Base-by-base conservation (phyloP, 2,113 vertebrate genomes). In the Rhynchopsitta pachyrhyncha region DNA sequence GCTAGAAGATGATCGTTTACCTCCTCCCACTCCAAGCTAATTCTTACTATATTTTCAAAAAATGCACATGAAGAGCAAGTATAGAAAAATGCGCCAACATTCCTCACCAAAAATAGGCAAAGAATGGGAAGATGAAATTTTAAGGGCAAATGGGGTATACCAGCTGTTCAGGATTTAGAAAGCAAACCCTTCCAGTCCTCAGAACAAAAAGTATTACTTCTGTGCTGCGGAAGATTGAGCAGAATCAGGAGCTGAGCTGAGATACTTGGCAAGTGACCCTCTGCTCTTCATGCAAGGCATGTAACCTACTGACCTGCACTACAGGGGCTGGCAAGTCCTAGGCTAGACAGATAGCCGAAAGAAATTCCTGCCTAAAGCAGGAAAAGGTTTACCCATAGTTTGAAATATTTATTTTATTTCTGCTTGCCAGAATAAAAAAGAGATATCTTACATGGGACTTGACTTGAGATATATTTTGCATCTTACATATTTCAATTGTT, bases 91-190 rank as follows among this genome's bases (percentile, higher is more conserved):
- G 93, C 82, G 70, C 83, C 91, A 85, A 76, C 95, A 94, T 96
- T 96, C 95, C 94, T 91, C 88, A 93, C 96, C 96, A 95, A 92
- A 97, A 97, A 96, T 94, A 96, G 93, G 86, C 95, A 97, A 96
- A 96, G 94, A 97, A 95, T 91, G 93, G 95, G 95, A 96, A 95
- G 95, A 96, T 59, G 94, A 95, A 85, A 87, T 90, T 96, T 96
- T 96, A 90, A 94, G 87, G 87, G 86, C 91, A 92, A 96, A 91
- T 83, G 88, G 91, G 78, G 83, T 92, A 66, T 84, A 95, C 93
- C 96, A 96, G 96, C 96, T 96, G 96, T 95, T 93, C 69, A 84
- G 96, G 90, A 93, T 94, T 97, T 92, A 93, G 91, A 86, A 86
- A 85, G 81, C 74, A 53, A 94, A 91, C 49, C 33, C 83, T 92